These are phyloP conservation scores for Drosophila hydei DNA, from an alignment of 1,140 invertebrate genomes.

Conservation along the genomic window DNA sequence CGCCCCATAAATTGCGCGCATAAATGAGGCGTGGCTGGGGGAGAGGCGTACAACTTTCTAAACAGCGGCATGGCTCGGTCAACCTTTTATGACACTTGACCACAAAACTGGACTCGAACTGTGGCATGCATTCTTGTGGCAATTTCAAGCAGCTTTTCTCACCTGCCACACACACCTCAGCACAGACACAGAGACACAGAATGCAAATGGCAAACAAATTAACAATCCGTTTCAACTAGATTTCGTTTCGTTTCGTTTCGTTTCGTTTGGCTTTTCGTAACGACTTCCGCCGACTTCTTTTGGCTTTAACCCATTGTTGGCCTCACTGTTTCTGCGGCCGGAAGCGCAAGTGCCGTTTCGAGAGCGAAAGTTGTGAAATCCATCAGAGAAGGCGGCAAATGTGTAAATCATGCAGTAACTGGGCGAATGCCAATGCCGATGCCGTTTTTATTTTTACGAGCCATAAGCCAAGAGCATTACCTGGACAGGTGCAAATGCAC, in stretches of 20 bases:
- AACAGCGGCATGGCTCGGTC: conserved; percentile 50
- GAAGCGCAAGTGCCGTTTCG: conserved; percentile 54
- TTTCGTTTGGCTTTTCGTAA: conserved; percentile 50
- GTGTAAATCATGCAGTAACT: conserved; percentile 54
- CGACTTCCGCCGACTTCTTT: conserved; percentile 64
- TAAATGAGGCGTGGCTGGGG: no score
- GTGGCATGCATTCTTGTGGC: conserved; percentile 1
- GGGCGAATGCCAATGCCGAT: background rate
- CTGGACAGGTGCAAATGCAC: conserved; percentile 8
- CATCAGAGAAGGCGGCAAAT: conserved; percentile 53
- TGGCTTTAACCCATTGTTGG: conserved; percentile 63
- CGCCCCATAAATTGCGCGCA: conserved; percentile 36
- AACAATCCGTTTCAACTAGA: conserved; percentile 58
- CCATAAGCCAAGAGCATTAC: background rate
- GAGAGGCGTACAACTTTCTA: conserved; percentile 65
- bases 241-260: conserved; percentile 49
- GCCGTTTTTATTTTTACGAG: background rate
- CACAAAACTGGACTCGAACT: conserved; percentile 46
- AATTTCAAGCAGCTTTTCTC: conserved; percentile 40
- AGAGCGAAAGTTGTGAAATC: conserved; percentile 80
- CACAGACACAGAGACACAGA: background rate
- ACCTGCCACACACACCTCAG: conserved; percentile 36
- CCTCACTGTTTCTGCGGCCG: conserved; percentile 15
- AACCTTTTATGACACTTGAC: conserved; percentile 73
- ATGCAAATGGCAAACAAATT: conserved; percentile 73